Conservation (phyloP, 2,888 invertebrate species). For the Cerceris ruficornis region DNA sequence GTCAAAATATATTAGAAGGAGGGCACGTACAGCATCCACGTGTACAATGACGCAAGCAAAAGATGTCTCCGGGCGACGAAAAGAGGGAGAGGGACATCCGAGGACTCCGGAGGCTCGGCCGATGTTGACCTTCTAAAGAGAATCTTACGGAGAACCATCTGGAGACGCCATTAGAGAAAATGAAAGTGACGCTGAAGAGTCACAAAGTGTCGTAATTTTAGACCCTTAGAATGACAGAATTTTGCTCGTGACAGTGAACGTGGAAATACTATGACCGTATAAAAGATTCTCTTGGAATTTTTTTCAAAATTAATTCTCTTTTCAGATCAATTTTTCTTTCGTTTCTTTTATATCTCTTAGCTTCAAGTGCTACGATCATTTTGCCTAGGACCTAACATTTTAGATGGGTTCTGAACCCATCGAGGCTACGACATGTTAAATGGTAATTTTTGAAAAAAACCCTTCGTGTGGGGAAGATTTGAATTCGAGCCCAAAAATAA, state of each 20-base stretch:
- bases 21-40: slow-evolving; percentile 20
- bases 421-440: too few species aligned
- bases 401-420: too few species aligned
- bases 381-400: too few species aligned
- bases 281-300: too few species aligned
- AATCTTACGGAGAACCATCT: slow-evolving; percentile 23
- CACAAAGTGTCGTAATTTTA: slow-evolving; percentile 17
- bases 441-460: too few species aligned
- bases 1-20: slow-evolving; percentile 37
- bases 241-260: not conserved
- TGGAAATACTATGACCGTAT: too few species aligned
- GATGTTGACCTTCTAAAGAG: slow-evolving; percentile 36
- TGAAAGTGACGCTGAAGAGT: slow-evolving; percentile 11
- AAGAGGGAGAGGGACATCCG: slow-evolving; percentile 4
- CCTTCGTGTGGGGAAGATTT: too few species aligned
- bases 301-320: too few species aligned
- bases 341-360: too few species aligned
- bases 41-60: slow-evolving; percentile 42
- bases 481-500: too few species aligned
- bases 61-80: slow-evolving; percentile 24
- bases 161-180: slow-evolving; percentile 16
- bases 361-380: too few species aligned
- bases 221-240: slow-evolving; percentile 1
- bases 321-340: too few species aligned
- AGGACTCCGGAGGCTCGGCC: slow-evolving; percentile 14